A percentile compares a stretch with the other conserved stretches of the same genome.
phyloP scores from a whole-genome alignment of 2,888 invertebrate species.

The Prenolepis imparis region DNA sequence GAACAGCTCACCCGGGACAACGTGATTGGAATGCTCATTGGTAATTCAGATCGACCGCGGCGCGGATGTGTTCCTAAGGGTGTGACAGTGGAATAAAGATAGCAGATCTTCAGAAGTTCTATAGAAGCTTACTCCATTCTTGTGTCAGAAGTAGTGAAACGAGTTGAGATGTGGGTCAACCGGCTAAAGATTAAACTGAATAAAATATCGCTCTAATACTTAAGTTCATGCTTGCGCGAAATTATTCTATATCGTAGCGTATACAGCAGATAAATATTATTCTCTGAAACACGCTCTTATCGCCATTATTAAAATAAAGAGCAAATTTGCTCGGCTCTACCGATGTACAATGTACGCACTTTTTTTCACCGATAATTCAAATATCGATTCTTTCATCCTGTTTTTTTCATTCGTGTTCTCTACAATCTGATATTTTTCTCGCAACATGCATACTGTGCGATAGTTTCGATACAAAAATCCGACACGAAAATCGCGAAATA shows the following conservation, averaged over 20 bases:
- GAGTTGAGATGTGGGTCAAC: conserved; percentile 22
- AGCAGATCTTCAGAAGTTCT: conserved; percentile 56
- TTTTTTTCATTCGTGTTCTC: conserved; percentile 29
- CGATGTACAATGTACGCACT: not conserved
- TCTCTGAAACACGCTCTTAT: not conserved
- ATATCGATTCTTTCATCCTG: not conserved
- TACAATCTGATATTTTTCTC: conserved; percentile 30
- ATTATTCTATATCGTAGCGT: conserved; percentile 3
- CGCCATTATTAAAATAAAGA: not conserved
- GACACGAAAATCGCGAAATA: conserved; percentile 36
- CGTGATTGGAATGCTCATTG: conserved; percentile 76
- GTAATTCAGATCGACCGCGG: conserved; percentile 68
- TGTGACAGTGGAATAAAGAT: conserved; percentile 65
- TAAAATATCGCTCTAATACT: conserved; percentile 42
- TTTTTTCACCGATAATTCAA: conserved; percentile 14
- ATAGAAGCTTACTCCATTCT: conserved; percentile 45
- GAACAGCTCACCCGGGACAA: conserved; percentile 68
- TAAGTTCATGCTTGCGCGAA: not conserved
- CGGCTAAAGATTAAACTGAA: conserved; percentile 34
- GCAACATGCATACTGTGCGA: conserved; percentile 1
- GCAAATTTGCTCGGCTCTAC: not conserved
- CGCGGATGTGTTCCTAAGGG: conserved; percentile 46
- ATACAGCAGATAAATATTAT: not conserved
- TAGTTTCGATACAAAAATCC: conserved; percentile 23
- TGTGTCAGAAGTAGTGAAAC: conserved; percentile 55